These are phyloP conservation scores for Entomobrya multifasciata DNA, from an alignment of 2,888 invertebrate species.

Conservation along the genomic window DNA sequence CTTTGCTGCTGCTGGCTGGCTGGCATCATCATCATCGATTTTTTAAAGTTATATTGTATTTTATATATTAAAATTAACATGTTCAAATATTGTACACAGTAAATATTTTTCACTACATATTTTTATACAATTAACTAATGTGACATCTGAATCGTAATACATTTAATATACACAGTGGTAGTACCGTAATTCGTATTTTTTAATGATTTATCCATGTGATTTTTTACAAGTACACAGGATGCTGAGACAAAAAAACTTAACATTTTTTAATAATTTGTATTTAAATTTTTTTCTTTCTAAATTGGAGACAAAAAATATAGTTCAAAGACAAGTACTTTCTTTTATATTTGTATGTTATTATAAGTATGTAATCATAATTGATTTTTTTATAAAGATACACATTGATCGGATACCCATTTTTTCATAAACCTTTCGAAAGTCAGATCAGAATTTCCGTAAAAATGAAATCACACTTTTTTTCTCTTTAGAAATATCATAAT, in stretches of 20 bases:
- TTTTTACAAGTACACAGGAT: too few species aligned
- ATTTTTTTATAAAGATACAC: slow-evolving; percentile 9
- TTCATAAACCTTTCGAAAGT: too few species aligned
- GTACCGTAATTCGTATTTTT: slow-evolving; percentile 20
- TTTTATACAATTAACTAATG: not conserved
- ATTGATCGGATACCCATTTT: slow-evolving; percentile 20
- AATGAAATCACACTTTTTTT: too few species aligned
- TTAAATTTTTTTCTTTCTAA: not conserved
- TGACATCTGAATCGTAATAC: not conserved
- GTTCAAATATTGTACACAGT: not conserved
- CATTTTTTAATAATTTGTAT: not conserved
- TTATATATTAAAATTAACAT: too few species aligned
- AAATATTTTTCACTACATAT: not conserved
- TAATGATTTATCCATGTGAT: not conserved
- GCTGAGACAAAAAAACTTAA: not conserved
- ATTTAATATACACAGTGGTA: not conserved
- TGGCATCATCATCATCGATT: slow-evolving; percentile 26
- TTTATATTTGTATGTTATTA: not conserved
- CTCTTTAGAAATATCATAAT: too few species aligned
- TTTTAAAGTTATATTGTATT: too few species aligned
- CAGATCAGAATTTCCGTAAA: too few species aligned
- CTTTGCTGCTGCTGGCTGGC: slow-evolving; percentile 6
- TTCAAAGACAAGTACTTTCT: slow-evolving; percentile 14
- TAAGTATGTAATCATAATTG: not conserved
- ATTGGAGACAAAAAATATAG: slow-evolving; percentile 1